A percentile compares a stretch with the other conserved stretches of the same genome.
Conservation (phyloP, 2,113 vertebrate genomes). For the Labeo catla region DNA sequence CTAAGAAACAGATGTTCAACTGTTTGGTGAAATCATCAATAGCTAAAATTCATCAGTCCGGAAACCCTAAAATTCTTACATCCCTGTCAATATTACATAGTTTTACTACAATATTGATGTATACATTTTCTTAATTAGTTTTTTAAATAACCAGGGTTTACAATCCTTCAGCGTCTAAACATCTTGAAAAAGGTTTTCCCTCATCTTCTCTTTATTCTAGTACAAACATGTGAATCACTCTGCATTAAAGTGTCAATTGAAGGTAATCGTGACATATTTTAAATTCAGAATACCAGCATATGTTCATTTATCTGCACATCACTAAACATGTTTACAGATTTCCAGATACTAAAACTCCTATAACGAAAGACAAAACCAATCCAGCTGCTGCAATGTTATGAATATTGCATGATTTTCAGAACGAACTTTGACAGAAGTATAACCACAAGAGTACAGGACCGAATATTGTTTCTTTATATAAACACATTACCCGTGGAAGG, state of each 20-base stretch:
- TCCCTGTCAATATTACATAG: too few relatives aligned
- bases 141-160: neutral
- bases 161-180: neutral
- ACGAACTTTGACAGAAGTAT: conserved; percentile 45
- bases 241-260: neutral
- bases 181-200: neutral
- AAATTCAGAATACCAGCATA: neutral
- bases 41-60: neutral
- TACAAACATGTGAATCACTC: neutral
- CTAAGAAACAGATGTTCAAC: too few relatives aligned
- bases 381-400: neutral
- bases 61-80: neutral
- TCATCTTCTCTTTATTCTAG: neutral
- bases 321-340: neutral
- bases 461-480: conserved; percentile 29
- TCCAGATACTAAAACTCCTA: neutral
- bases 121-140: neutral
- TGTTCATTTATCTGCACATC: neutral
- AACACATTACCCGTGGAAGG: conserved; percentile 35
- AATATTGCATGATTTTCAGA: conserved; percentile 31
- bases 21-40: neutral
- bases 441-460: conserved; percentile 2
- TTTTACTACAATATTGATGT: neutral
- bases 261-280: neutral
- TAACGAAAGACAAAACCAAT: neutral